A percentile compares a stretch with the other conserved stretches of the same genome.
Conservation (phyloP, 2,113 vertebrate genomes). For the Barnardius zonarius region DNA sequence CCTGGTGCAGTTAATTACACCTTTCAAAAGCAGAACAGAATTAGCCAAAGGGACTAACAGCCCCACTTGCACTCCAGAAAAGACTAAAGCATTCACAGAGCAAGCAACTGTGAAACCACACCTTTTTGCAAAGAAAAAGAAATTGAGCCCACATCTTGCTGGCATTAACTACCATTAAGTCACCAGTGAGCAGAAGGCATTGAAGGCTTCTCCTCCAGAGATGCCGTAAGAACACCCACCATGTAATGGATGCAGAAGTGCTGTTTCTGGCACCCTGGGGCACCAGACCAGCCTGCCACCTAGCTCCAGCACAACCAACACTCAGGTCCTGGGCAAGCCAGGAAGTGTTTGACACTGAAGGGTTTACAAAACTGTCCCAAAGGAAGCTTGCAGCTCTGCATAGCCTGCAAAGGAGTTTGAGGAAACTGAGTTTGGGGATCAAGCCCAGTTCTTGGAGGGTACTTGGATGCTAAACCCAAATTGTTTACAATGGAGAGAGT, state of each 20-base stretch:
- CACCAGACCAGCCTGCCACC: neutral
- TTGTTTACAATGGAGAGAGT: neutral
- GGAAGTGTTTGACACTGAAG: neutral
- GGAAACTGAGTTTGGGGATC: neutral
- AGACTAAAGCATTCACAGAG: neutral
- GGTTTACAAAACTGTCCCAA: neutral
- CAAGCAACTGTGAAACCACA: neutral
- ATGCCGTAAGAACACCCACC: accelerated
- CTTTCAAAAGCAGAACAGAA: neutral
- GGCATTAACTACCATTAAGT: neutral
- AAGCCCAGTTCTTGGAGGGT: neutral
- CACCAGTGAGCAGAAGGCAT: neutral
- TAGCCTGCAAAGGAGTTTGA: neutral
- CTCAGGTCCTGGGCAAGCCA: neutral
- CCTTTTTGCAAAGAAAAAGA: neutral
- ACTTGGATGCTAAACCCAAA: neutral
- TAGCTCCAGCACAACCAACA: neutral
- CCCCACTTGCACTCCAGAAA: neutral
- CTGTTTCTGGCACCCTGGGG: neutral
- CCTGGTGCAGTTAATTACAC: neutral
- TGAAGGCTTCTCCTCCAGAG: neutral
- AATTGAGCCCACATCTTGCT: neutral
- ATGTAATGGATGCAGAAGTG: neutral
- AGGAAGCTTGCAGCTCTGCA: neutral
- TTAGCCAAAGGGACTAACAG: neutral